A percentile compares a stretch with the other conserved stretches of the same genome.
Evolutionary conservation across 2,113 vertebrate species (phyloP).

Genomic region (Brienomyrus brachyistius): DNA sequence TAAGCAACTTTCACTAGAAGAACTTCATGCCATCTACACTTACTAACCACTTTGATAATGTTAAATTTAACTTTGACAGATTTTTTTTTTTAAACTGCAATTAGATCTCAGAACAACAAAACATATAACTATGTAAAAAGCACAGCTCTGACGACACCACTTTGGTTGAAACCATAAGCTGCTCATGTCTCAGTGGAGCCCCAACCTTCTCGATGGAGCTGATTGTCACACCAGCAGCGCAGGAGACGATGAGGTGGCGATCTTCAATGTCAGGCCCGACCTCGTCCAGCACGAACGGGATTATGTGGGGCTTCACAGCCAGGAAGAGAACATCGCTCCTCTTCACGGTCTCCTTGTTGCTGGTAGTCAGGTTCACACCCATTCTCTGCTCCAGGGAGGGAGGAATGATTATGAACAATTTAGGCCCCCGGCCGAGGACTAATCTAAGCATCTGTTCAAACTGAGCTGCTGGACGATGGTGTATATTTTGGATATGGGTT

Average conservation of each 20-base stretch:
- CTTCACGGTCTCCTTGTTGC: conserved; percentile 86
- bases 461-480: neutral
- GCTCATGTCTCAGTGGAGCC: neutral
- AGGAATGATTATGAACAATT: neutral
- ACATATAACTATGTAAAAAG: neutral
- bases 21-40: neutral
- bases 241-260: conserved; percentile 89
- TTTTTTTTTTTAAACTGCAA: neutral
- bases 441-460: neutral
- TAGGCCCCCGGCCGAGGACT: neutral
- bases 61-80: neutral
- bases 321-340: conserved; percentile 87
- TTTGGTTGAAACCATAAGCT: neutral
- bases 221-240: conserved; percentile 90
- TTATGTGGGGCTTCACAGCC: conserved; percentile 92
- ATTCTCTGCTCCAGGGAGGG: conserved; percentile 65
- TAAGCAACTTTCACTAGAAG: neutral
- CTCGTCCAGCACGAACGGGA: conserved; percentile 94
- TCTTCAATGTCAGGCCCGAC: conserved; percentile 83
- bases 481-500: neutral
- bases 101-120: neutral
- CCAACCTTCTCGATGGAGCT: conserved; percentile 90
- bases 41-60: neutral
- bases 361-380: conserved; percentile 82
- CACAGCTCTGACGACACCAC: neutral